Percentiles rank a stretch among this genome's conserved stretches.
These are phyloP conservation scores for Antheraea assamensis DNA, from an alignment of 2,888 invertebrate genomes.

Conservation along the genomic window DNA sequence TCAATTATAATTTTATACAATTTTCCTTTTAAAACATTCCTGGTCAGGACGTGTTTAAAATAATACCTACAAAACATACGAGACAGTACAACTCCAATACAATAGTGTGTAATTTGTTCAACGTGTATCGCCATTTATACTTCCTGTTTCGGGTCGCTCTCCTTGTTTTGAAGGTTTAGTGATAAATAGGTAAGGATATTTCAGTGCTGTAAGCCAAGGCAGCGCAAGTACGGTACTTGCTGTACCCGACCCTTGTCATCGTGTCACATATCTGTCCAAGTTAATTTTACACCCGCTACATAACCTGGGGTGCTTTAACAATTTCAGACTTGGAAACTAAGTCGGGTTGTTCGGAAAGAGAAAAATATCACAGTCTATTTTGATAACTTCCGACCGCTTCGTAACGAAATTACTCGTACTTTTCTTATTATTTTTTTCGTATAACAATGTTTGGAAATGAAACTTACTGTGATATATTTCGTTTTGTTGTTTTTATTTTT, in stretches of 20 bases:
- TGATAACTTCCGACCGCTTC: slow-evolving; percentile 6
- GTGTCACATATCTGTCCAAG: slow-evolving; percentile 70
- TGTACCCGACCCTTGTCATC: slow-evolving; percentile 68
- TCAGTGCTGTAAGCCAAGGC: slow-evolving; percentile 34
- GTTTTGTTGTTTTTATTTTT: neutral
- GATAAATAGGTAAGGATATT: slow-evolving; percentile 37
- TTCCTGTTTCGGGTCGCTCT: neutral
- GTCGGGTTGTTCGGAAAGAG: neutral
- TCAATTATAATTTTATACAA: too few species aligned
- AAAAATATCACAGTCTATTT: slow-evolving; percentile 12
- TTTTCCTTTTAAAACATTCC: too few species aligned
- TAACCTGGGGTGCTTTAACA: slow-evolving; percentile 29
- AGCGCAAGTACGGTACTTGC: slow-evolving; percentile 43
- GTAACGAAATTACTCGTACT: slow-evolving; percentile 6
- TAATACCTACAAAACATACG: neutral
- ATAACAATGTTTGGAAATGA: neutral
- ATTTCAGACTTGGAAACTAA: slow-evolving; percentile 33
- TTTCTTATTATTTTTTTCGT: neutral
- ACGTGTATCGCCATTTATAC: slow-evolving; percentile 18
- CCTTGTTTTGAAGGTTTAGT: slow-evolving; percentile 27
- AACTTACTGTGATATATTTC: neutral
- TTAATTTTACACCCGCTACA: slow-evolving; percentile 60
- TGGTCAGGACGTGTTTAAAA: neutral
- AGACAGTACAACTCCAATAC: slow-evolving; percentile 27
- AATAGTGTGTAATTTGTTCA: slow-evolving; percentile 35